These are phyloP conservation scores for Emydocephalus ijimae DNA, from an alignment of 2,113 vertebrate genomes.

Conservation along the genomic window DNA sequence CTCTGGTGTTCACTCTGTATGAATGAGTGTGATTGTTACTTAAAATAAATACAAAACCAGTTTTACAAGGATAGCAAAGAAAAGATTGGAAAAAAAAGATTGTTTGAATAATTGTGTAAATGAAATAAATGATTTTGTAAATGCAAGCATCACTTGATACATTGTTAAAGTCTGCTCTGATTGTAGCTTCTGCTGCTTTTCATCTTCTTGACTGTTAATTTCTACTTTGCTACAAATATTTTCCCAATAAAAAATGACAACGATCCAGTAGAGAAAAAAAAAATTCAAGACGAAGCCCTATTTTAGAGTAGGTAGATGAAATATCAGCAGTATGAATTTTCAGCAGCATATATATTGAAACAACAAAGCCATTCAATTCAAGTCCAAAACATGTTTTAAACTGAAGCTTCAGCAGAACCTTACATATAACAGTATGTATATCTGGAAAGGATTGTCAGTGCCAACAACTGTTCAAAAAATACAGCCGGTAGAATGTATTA, in stretches of 20 bases:
- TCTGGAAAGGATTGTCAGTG: conserved; percentile 47
- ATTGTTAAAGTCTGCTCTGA: conserved; percentile 23
- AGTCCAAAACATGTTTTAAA: neutral
- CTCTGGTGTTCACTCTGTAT: neutral
- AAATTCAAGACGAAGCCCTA: neutral
- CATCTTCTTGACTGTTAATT: neutral
- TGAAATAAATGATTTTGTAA: conserved; percentile 17
- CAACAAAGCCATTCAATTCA: neutral
- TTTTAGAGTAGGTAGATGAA: neutral
- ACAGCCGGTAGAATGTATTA: conserved; percentile 62
- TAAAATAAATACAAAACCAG: neutral
- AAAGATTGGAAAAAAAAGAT: conserved; percentile 38
- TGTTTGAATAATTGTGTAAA: conserved; percentile 27
- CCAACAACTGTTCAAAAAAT: conserved; percentile 57
- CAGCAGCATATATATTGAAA: neutral
- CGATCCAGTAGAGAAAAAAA: conserved; percentile 19
- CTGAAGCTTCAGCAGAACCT: conserved; percentile 29
- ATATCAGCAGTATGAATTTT: no score
- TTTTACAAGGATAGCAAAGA: conserved; percentile 10
- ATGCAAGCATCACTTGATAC: conserved; percentile 21
- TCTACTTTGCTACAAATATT: neutral
- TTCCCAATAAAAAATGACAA: conserved; percentile 15
- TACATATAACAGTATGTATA: conserved; percentile 8
- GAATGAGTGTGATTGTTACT: neutral
- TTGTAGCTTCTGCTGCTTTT: neutral